These are phyloP conservation scores for Luffia ferchaultella DNA, from an alignment of 2,888 invertebrate genomes.

Conservation along the genomic window DNA sequence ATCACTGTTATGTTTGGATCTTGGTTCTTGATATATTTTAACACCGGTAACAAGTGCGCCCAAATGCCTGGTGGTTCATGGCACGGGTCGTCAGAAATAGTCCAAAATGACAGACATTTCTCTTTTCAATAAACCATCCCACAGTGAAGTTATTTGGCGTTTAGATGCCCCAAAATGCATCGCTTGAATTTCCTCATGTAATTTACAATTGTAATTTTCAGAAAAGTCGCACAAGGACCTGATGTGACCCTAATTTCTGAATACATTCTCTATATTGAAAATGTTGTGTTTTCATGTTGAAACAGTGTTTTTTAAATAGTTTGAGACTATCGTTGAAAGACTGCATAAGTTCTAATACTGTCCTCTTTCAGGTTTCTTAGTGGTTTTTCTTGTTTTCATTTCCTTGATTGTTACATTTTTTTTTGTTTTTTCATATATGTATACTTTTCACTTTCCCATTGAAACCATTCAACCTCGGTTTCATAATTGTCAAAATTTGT, in stretches of 20 bases:
- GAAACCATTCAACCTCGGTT: constrained; percentile 1
- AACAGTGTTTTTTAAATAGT: not conserved
- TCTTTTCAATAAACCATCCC: constrained; percentile 9
- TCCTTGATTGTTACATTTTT: not conserved
- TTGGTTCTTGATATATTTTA: not conserved
- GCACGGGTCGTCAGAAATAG: constrained; percentile 3
- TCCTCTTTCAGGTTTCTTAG: constrained; percentile 7
- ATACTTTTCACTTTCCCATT: constrained; percentile 1
- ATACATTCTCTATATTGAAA: not conserved
- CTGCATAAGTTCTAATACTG: not conserved
- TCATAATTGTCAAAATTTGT: constrained; percentile 7
- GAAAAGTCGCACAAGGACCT: constrained; percentile 10
- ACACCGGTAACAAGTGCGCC: not conserved
- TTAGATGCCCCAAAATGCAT: constrained; percentile 13
- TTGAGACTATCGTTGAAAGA: not conserved
- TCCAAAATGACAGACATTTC: constrained; percentile 7
- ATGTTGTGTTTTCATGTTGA: not conserved
- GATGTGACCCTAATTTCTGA: not conserved
- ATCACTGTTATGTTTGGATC: constrained; percentile 7
- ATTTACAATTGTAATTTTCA: too few species aligned
- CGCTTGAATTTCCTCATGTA: constrained; percentile 9
- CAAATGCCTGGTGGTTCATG: not conserved
- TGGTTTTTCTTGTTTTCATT: constrained; percentile 6
- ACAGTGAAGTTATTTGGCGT: constrained; percentile 11
- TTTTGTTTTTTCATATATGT: not conserved